A percentile compares a stretch with the other conserved stretches of the same genome.
These are phyloP conservation scores for Platerodrilus igneus DNA, from an alignment of 2,888 invertebrate genomes.

Conservation along the genomic window DNA sequence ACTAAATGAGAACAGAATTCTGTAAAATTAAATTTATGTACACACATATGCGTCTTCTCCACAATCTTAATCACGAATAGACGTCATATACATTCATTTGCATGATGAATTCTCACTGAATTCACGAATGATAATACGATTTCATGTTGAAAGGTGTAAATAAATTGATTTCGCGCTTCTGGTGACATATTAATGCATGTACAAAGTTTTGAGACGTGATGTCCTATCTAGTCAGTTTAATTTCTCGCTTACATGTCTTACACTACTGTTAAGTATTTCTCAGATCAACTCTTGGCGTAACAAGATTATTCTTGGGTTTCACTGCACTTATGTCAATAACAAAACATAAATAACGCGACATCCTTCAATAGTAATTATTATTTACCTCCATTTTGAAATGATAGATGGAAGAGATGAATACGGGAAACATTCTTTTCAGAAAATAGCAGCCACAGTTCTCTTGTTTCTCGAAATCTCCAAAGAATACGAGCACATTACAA, in stretches of 20 bases:
- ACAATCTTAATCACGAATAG: conserved; percentile 26
- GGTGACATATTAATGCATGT: conserved; percentile 50
- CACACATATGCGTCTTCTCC: conserved; percentile 19
- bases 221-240: conserved; percentile 33
- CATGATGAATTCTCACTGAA: conserved; percentile 46
- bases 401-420: conserved; percentile 21
- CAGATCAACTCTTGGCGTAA: conserved; percentile 36
- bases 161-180: conserved; percentile 49
- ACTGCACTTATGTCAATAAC: too few species aligned
- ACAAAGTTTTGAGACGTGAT: conserved; percentile 45
- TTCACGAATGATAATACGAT: conserved; percentile 46
- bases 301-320: too few species aligned
- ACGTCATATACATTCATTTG: conserved; percentile 46
- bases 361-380: conserved; percentile 11
- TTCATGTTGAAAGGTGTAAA: conserved; percentile 47
- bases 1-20: too few species aligned
- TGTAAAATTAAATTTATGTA: conserved; percentile 23
- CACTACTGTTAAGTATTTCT: conserved; percentile 29
- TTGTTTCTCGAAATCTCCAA: conserved; percentile 40
- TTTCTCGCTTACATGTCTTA: conserved; percentile 31
- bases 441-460: conserved; percentile 47
- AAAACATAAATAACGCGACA: conserved; percentile 5
- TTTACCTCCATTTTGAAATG: conserved; percentile 21
- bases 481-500: conserved; percentile 42
- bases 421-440: conserved; percentile 41